Conservation (phyloP, 2,888 invertebrate genomes). For the Leucophenga montana region DNA sequence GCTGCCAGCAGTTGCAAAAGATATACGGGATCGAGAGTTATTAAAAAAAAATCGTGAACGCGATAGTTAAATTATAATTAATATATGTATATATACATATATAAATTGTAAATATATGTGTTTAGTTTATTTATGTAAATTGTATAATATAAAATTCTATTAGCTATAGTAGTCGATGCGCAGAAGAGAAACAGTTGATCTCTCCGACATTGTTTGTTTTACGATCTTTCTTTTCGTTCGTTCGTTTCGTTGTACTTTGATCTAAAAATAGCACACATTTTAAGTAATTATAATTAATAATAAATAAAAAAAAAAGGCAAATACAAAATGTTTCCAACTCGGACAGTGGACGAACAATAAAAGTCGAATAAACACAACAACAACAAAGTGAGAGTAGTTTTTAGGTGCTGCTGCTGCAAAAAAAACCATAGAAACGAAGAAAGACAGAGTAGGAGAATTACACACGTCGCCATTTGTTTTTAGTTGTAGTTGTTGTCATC, state of each 20-base stretch:
- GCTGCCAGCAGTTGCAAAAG: too few species aligned
- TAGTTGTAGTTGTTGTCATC: slow-evolving; percentile 15
- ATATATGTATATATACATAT: too few species aligned
- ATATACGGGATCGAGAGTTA: too few species aligned
- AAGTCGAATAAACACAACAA: too few species aligned
- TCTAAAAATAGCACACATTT: slow-evolving; percentile 22
- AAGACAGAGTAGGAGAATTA: slow-evolving; percentile 37
- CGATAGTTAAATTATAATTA: too few species aligned
- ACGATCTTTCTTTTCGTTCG: slow-evolving; percentile 16
- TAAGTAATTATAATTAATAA: slow-evolving; percentile 24
- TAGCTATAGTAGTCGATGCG: background rate
- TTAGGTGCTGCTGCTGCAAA: background rate
- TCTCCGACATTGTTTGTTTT: slow-evolving; percentile 15
- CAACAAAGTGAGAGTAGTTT: background rate
- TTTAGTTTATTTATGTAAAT: too few species aligned
- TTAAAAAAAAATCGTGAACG: too few species aligned
- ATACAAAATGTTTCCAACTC: background rate
- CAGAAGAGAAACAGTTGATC: background rate
- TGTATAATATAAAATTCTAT: too few species aligned
- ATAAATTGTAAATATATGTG: too few species aligned
- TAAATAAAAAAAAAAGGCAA: slow-evolving; percentile 7
- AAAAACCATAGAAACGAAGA: background rate
- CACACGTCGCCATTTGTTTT: slow-evolving; percentile 27
- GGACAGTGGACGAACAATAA: too few species aligned
- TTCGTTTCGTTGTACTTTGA: slow-evolving; percentile 14